Base-by-base conservation (phyloP, 2,797 vertebrate species). In the Ptychadena robeensis region DNA sequence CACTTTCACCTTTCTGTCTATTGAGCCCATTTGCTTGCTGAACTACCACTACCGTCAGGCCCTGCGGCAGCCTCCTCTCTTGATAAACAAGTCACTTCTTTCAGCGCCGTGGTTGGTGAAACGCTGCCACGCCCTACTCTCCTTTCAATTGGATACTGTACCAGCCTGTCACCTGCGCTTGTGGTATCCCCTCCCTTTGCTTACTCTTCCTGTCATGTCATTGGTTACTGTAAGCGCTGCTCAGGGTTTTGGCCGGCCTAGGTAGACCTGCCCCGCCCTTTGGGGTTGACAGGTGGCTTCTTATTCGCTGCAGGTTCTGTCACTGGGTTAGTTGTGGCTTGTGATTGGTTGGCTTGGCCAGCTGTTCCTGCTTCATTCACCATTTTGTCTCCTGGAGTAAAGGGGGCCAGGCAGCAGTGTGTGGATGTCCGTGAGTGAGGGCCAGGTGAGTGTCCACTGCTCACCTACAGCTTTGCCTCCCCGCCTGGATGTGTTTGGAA, bases 331-430 rank as follows among this genome's bases (percentile, higher is more conserved):
- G 82, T 93, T 93, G 89, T 92, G 91, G 83, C 78, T 86, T 75
- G 85, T 90, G 91, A 97, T 97, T 97, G 96, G 96, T 86, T 92
- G 31, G 67, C 35, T 88, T 30, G 73, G 91, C 95, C 96, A 96
- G 96, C 96, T 97, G 96, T 95, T 96, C 95, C 93, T 94, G 95
- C 95, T 97, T 96, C 96, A 97, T 97, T 97, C 96, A 97, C 96
- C 96, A 97, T 97, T 97, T 97, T 97, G 96, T 96, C 95, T 94
- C 94, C 95, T 96, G 96, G 96, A 96, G 96, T 95, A 96, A 96
- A 67, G 96, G 95, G 94, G 81, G 71, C 83, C 72, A 92, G 93
- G 94, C 72, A 80, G 78, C 44, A 31, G 77, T 77, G 78, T 80
- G 74, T 63, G 85, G 80, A 61, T 81, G 82, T 66, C 65, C 67